Percentiles rank a stretch among this genome's conserved stretches.
Conservation (phyloP, 2,888 invertebrate species). For the Clepsis dumicolana region DNA sequence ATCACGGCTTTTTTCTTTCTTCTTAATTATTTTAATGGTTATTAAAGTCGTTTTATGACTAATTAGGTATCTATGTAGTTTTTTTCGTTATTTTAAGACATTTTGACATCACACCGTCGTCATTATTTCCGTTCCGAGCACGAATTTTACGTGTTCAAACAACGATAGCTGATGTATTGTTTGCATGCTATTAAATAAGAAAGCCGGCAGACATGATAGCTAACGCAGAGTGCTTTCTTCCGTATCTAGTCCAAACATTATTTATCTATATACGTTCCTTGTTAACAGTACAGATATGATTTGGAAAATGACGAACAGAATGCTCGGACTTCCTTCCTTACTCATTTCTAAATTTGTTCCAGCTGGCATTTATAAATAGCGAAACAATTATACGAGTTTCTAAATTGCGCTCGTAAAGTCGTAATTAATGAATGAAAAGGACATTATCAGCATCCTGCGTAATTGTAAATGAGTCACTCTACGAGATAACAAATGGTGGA, state of each 20-base stretch:
- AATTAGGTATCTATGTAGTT: too few relatives aligned
- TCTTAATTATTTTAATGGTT: background rate
- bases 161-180: slow-evolving; percentile 35
- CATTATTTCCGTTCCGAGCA: slow-evolving; percentile 9
- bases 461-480: slow-evolving; percentile 67
- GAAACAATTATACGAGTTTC: slow-evolving; percentile 57
- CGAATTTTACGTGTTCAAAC: slow-evolving; percentile 13
- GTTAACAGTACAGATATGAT: slow-evolving; percentile 31
- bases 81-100: background rate
- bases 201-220: slow-evolving; percentile 21
- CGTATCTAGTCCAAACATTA: slow-evolving; percentile 37
- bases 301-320: slow-evolving; percentile 27
- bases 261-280: slow-evolving; percentile 34
- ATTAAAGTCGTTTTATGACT: too few relatives aligned
- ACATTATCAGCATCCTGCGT: slow-evolving; percentile 77
- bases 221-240: slow-evolving; percentile 35
- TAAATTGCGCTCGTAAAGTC: slow-evolving; percentile 62
- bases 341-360: slow-evolving; percentile 48
- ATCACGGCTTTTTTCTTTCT: too few relatives aligned
- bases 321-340: slow-evolving; percentile 31
- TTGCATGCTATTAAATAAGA: slow-evolving; percentile 31
- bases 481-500: slow-evolving; percentile 47
- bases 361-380: slow-evolving; percentile 62
- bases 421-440: slow-evolving; percentile 70
- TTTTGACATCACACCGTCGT: background rate